These are phyloP conservation scores for Abscondita cerata DNA, from an alignment of 2,888 invertebrate genomes.

Conservation along the genomic window DNA sequence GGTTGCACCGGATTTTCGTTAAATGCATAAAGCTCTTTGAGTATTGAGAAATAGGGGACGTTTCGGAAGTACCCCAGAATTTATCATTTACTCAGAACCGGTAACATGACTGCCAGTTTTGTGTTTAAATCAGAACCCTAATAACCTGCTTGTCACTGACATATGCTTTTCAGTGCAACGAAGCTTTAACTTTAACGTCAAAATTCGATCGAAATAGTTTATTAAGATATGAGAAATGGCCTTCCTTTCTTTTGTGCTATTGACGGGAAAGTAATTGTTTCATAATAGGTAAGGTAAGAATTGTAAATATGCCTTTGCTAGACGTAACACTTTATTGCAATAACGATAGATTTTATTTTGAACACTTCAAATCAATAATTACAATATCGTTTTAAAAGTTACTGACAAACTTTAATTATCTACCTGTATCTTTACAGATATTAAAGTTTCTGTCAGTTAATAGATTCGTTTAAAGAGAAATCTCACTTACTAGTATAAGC, in stretches of 20 bases:
- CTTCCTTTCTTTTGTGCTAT: constrained; percentile 26
- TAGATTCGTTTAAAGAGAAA: too few relatives aligned
- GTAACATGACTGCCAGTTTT: constrained; percentile 47
- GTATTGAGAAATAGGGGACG: constrained; percentile 34
- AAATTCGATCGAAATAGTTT: constrained; percentile 38
- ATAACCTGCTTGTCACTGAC: constrained; percentile 53
- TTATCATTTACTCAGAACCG: constrained; percentile 48
- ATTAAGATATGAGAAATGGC: constrained; percentile 35
- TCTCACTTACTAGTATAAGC: too few relatives aligned
- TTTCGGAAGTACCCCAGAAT: constrained; percentile 41
- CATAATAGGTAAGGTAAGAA: constrained; percentile 16
- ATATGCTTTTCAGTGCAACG: constrained; percentile 47
- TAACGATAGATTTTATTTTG: too few relatives aligned
- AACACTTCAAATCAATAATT: too few relatives aligned
- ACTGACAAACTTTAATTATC: too few relatives aligned
- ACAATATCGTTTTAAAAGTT: too few relatives aligned
- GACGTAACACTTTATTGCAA: too few relatives aligned
- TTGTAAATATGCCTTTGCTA: neutral
- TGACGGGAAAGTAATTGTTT: constrained; percentile 33
- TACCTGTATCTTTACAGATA: too few relatives aligned
- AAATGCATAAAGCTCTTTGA: neutral
- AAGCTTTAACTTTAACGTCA: constrained; percentile 46
- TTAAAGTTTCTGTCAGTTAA: too few relatives aligned
- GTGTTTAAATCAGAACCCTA: constrained; percentile 53
- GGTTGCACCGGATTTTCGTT: neutral